Percentiles rank a stretch among this genome's conserved stretches.
phyloP scores from a whole-genome alignment of 2,113 vertebrate genomes.

The Reinhardtius hippoglossoides region DNA sequence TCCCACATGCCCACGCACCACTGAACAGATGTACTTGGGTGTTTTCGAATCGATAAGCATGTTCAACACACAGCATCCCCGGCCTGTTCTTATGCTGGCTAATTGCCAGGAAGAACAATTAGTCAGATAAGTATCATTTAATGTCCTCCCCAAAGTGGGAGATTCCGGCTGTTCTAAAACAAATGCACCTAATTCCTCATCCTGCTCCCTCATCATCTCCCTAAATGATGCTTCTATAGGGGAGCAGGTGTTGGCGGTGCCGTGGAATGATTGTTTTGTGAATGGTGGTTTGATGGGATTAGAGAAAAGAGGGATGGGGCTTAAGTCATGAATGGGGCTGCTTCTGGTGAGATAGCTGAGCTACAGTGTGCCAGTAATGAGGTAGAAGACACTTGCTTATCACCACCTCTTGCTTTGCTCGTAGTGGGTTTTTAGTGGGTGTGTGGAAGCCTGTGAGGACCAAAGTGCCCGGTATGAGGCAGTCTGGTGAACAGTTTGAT shows the following conservation, averaged over 20 bases:
- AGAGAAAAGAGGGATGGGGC: conserved; percentile 29
- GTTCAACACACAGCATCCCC: conserved; percentile 41
- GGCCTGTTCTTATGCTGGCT: conserved; percentile 53
- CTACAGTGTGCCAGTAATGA: conserved; percentile 72
- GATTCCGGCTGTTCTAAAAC: conserved; percentile 61
- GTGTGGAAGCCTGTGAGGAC: conserved; percentile 63
- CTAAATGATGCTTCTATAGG: conserved; percentile 59
- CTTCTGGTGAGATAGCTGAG: conserved; percentile 55
- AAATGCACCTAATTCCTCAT: conserved; percentile 71
- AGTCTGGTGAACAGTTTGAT: conserved; percentile 45
- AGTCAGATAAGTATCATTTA: conserved; percentile 72
- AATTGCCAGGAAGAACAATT: conserved; percentile 75
- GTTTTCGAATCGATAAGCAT: conserved; percentile 59
- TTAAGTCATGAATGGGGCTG: conserved; percentile 53
- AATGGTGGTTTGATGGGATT: conserved; percentile 68
- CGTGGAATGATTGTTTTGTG: conserved; percentile 62
- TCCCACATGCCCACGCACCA: conserved; percentile 32
- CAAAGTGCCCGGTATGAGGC: conserved; percentile 69
- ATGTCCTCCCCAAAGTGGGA: conserved; percentile 55
- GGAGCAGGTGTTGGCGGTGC: conserved; percentile 57
- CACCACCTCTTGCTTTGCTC: conserved; percentile 56
- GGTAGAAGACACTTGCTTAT: conserved; percentile 72
- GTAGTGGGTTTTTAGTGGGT: conserved; percentile 28
- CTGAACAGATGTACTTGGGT: conserved; percentile 42
- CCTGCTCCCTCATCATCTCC: conserved; percentile 65